Conservation (phyloP, 2,888 invertebrate species). For the Perizoma flavofasciatum region DNA sequence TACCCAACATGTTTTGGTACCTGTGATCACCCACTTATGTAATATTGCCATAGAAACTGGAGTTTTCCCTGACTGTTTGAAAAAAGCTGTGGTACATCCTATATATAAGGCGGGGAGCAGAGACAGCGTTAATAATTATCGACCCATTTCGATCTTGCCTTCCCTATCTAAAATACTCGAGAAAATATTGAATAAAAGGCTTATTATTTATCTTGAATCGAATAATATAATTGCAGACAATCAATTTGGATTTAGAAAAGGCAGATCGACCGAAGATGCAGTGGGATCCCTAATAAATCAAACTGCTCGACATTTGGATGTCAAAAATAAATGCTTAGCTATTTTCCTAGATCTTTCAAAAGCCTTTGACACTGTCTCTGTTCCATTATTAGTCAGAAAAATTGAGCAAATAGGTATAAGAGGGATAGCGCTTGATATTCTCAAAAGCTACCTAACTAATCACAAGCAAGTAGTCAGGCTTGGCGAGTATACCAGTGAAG, state of each 20-base stretch:
- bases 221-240: constrained; percentile 17
- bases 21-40: constrained; percentile 12
- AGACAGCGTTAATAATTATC: constrained; percentile 23
- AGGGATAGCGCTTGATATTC: background rate
- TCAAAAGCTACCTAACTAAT: constrained; percentile 1
- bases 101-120: constrained; percentile 23
- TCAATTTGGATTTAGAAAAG: constrained; percentile 27
- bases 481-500: background rate
- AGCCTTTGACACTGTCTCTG: constrained; percentile 6
- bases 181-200: constrained; percentile 13
- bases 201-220: constrained; percentile 11
- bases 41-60: constrained; percentile 15
- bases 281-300: background rate
- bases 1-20: background rate
- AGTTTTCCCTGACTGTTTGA: constrained; percentile 16
- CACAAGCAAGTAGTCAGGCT: constrained; percentile 2
- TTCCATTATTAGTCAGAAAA: background rate
- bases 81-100: constrained; percentile 18
- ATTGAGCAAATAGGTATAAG: background rate
- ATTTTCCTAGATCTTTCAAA: constrained; percentile 4
- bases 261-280: constrained; percentile 7
- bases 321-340: background rate
- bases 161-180: constrained; percentile 26
- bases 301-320: background rate
- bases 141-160: constrained; percentile 27